Percentiles rank a stretch among this genome's conserved stretches.
These are phyloP conservation scores for Chauna torquata DNA, from an alignment of 2,113 vertebrate species.

Conservation along the genomic window DNA sequence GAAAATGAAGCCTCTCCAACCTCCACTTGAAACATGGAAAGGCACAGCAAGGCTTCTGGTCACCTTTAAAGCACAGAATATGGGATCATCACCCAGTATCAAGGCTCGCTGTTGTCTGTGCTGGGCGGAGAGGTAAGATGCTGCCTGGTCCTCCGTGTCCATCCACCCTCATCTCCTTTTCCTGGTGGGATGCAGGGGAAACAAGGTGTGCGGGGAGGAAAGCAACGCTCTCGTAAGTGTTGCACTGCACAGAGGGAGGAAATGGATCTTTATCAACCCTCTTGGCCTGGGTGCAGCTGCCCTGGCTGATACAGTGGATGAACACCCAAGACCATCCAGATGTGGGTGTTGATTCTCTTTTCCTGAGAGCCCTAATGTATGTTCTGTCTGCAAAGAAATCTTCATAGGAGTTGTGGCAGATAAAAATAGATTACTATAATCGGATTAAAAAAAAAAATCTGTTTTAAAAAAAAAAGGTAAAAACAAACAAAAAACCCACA, in stretches of 20 bases:
- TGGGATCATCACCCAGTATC: rapidly evolving
- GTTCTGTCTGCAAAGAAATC: neutral
- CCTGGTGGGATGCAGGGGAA: neutral
- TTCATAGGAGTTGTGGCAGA: neutral
- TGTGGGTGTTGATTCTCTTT: neutral
- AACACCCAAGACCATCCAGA: neutral
- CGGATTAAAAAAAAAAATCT: neutral
- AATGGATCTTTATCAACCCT: neutral
- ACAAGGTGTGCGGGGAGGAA: neutral
- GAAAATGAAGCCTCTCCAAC: neutral
- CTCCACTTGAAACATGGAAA: neutral
- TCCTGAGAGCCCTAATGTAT: neutral
- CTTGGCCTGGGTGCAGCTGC: neutral
- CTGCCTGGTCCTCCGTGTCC: neutral
- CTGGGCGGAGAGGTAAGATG: neutral
- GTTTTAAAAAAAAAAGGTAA: too few species aligned
- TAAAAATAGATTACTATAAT: neutral
- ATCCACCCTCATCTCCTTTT: neutral
- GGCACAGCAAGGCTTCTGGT: neutral
- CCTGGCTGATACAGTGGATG: neutral
- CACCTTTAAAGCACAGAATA: neutral
- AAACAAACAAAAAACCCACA: too few species aligned
- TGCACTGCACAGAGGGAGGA: neutral
- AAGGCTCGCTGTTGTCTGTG: neutral
- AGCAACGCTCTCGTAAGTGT: neutral